phyloP scores from a whole-genome alignment of 1,140 invertebrate species.

The Macrocentrus cingulum region DNA sequence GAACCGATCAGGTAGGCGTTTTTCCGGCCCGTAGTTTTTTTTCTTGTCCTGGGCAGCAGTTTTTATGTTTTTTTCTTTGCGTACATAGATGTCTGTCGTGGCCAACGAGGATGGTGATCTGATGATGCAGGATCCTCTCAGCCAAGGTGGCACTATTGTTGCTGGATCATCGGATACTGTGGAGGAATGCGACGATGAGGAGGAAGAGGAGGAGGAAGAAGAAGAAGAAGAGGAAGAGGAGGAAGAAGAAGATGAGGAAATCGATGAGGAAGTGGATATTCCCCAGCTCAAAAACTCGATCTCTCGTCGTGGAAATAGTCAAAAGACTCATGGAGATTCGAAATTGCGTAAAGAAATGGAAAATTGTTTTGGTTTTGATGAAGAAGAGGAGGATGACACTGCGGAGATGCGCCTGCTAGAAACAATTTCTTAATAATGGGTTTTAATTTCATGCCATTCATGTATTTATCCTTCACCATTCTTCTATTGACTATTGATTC shows the following conservation, averaged over 20 bases:
- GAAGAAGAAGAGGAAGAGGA: constrained; percentile 45
- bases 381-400: constrained; percentile 51
- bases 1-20: constrained; percentile 47
- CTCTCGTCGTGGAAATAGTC: constrained; percentile 32
- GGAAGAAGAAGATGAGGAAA: constrained; percentile 48
- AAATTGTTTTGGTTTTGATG: constrained; percentile 86
- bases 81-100: constrained; percentile 56
- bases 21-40: too few species aligned
- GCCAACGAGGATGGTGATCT: constrained; percentile 56
- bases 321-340: constrained; percentile 51
- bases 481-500: too few species aligned
- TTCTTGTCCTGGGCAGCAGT: too few species aligned
- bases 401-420: constrained; percentile 49
- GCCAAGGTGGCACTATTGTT: constrained; percentile 49
- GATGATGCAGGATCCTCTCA: constrained; percentile 56
- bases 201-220: constrained; percentile 48
- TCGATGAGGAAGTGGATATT: constrained; percentile 42
- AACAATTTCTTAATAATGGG: constrained; percentile 51
- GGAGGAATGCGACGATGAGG: constrained; percentile 45
- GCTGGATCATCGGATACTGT: constrained; percentile 35
- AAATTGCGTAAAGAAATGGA: constrained; percentile 70
- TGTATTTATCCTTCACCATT: constrained; percentile 44
- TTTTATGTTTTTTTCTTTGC: constrained; percentile 24
- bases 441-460: constrained; percentile 24
- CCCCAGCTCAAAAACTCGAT: constrained; percentile 47